Evolutionary conservation across 2,888 invertebrate species (phyloP).

Genomic region (Limnephilus lunatus): DNA sequence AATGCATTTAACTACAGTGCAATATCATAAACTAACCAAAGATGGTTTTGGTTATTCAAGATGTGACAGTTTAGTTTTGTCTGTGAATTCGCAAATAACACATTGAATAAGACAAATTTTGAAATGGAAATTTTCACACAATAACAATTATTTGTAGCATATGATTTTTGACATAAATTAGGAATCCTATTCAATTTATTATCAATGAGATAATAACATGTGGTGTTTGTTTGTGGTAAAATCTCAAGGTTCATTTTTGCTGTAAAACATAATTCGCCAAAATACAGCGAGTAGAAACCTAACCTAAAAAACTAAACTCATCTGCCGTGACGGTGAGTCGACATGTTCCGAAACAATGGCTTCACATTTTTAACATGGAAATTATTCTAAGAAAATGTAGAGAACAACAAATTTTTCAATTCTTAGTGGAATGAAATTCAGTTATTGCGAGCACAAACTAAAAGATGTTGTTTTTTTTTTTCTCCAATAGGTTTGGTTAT

Average conservation of each 20-base stretch:
- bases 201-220: not conserved
- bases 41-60: not conserved
- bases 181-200: not conserved
- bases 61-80: not conserved
- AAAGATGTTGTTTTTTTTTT: not conserved
- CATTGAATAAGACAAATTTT: not conserved
- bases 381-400: not conserved
- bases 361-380: not conserved
- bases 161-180: not conserved
- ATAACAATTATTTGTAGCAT: not conserved
- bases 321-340: not conserved
- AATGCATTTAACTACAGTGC: not conserved
- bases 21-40: not conserved
- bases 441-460: not conserved
- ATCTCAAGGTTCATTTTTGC: not conserved
- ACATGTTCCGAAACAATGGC: not conserved
- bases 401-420: not conserved
- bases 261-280: not conserved
- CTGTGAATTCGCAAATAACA: not conserved
- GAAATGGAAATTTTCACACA: not conserved
- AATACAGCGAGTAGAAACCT: not conserved
- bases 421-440: not conserved
- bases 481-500: not conserved
- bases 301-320: not conserved
- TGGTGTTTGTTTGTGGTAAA: not conserved